Conservation (phyloP, 2,797 vertebrate species). For the Hipposideros larvatus region DNA sequence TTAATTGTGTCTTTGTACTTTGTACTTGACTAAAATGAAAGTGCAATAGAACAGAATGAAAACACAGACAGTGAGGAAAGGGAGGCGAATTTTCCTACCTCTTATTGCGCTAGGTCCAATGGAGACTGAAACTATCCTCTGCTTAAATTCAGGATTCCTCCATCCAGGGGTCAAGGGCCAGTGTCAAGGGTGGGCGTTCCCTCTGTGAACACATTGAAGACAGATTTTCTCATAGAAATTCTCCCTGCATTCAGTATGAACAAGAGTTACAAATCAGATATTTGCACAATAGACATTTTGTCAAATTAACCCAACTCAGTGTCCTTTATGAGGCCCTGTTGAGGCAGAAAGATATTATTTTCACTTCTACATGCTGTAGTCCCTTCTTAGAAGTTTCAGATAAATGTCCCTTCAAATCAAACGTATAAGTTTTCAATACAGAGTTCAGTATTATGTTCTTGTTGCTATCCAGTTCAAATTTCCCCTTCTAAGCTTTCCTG, state of each 20-base stretch:
- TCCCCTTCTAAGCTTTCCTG: background rate
- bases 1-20: background rate
- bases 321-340: background rate
- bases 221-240: background rate
- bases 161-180: background rate
- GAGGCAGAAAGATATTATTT: background rate
- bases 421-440: background rate
- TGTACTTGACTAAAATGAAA: background rate
- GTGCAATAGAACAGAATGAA: background rate
- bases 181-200: rapidly evolving
- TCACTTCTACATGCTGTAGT: background rate
- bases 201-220: background rate
- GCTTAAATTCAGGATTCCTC: background rate
- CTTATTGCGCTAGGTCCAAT: background rate
- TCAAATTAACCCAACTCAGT: background rate
- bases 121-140: background rate
- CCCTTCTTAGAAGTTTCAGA: background rate
- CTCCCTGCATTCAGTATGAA: background rate
- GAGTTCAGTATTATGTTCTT: background rate
- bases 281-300: background rate
- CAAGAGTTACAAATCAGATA: background rate
- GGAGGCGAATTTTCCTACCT: background rate
- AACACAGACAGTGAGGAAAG: background rate
- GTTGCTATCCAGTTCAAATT: background rate
- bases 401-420: background rate